Conservation (phyloP, 2,113 vertebrate genomes). For the Murina feae region DNA sequence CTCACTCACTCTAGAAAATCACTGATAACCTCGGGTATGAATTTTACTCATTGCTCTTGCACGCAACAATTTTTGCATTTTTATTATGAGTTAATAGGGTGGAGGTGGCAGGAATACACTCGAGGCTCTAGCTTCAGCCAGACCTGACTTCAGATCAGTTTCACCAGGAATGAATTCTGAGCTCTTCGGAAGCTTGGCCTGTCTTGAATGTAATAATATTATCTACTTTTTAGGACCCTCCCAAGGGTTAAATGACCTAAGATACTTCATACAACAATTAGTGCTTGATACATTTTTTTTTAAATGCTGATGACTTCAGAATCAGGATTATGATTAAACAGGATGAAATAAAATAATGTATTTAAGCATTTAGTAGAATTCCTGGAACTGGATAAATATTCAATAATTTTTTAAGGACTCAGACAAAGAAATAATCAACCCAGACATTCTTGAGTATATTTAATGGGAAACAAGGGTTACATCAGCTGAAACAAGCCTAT, state of each 20-base stretch:
- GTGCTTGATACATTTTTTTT: neutral
- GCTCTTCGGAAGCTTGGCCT: neutral
- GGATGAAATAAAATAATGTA: slow-evolving; percentile 10
- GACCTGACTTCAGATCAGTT: neutral
- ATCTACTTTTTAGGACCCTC: neutral
- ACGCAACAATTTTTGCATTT: neutral
- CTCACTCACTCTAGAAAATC: neutral
- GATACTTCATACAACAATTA: neutral
- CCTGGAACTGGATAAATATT: slow-evolving; percentile 50
- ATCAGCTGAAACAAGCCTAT: slow-evolving; percentile 47
- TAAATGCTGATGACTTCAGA: neutral
- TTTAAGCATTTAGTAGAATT: slow-evolving; percentile 33
- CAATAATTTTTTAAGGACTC: slow-evolving; percentile 7
- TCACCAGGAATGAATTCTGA: neutral
- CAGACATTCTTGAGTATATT: slow-evolving; percentile 35
- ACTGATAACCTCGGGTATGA: neutral
- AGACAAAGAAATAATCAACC: slow-evolving; percentile 55
- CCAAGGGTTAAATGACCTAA: neutral
- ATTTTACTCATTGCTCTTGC: neutral
- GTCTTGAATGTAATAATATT: neutral
- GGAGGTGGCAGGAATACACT: too few relatives aligned
- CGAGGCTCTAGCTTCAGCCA: neutral
- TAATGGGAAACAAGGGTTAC: slow-evolving; percentile 41
- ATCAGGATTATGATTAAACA: neutral
- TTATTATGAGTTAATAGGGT: neutral